Evolutionary conservation across 2,888 invertebrate genomes (phyloP), one percentile per base, ranked within the genome.

Genomic region (Hirtodrosophila cameraria): DNA sequence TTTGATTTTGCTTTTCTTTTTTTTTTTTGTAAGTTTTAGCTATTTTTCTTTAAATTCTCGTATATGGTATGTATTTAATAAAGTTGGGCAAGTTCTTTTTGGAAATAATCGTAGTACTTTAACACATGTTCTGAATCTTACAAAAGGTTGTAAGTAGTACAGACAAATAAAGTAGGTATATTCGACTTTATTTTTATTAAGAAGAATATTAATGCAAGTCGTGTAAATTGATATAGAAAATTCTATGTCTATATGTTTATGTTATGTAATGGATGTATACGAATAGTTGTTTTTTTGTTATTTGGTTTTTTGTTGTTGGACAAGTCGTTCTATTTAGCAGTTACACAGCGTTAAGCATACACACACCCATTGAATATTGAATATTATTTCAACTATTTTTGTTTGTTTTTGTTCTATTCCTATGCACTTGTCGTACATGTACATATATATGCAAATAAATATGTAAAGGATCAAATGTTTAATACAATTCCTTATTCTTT

Each of bases 171-270:
- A 18, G 18, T 18, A 23, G 8, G 6, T 58, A n/a, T 48, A 52
- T 15, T 39, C 39, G 59, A 54, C 49, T 49, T 67, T 43, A 52
- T 35, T 54, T n/a, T 60, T 30, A 60, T 41, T 60, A 46, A 46
- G 61, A 55, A 46, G 55, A 69, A 70, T 62, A 62, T 33, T 48
- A 45, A 53, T 43, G 38, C 28, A 73, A 60, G 59, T 75, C 46
- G 57, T 65, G 76, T 65, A 62, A 77, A 74, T 73, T 77, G 73
- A 73, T 77, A 75, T 75, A 64, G 71, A 78, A 78, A 78, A 65
- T 66, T 42, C 41, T 65, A 68, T 77, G 48, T 25, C 49, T 69
- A 49, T 27, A 41, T 36, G 25, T 36, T 11, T 54, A 27, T 49
- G 11, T 13, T 54, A 48, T 52, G 27, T 38, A 30, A 23, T 45